A percentile compares a stretch with the other conserved stretches of the same genome.
These are phyloP conservation scores for Anthophora plumipes DNA, from an alignment of 2,888 invertebrate species.

Conservation along the genomic window DNA sequence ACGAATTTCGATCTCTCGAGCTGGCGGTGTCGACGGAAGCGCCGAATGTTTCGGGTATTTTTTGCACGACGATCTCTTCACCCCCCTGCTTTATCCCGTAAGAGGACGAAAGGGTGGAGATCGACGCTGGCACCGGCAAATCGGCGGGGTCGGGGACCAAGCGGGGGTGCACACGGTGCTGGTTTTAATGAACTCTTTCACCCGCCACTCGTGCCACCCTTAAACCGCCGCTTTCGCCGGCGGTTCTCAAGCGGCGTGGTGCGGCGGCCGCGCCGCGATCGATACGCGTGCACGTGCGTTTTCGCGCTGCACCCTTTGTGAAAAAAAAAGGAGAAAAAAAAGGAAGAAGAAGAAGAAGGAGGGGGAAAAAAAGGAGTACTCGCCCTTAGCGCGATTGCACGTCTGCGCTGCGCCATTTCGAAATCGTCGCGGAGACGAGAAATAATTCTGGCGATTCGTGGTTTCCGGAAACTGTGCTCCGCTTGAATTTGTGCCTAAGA, in stretches of 20 bases:
- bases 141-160: slow-evolving; percentile 65
- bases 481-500: too few species aligned
- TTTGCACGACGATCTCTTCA: slow-evolving; percentile 49
- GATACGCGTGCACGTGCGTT: slow-evolving; percentile 54
- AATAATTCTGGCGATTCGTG: too few species aligned
- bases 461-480: too few species aligned
- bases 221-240: slow-evolving; percentile 79
- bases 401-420: background rate
- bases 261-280: slow-evolving; percentile 49
- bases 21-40: slow-evolving; percentile 50
- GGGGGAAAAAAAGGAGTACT: background rate
- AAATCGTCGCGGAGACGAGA: background rate
- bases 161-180: slow-evolving; percentile 79
- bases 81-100: slow-evolving; percentile 36
- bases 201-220: slow-evolving; percentile 81
- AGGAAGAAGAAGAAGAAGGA: too few species aligned
- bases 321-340: background rate
- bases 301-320: slow-evolving; percentile 14
- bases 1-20: slow-evolving; percentile 41
- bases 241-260: slow-evolving; percentile 72
- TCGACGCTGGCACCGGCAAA: slow-evolving; percentile 60
- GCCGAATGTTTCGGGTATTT: slow-evolving; percentile 67
- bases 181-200: slow-evolving; percentile 83
- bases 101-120: slow-evolving; percentile 49
- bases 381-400: too few species aligned